Evolutionary conservation across 2,797 vertebrate species (phyloP), one percentile per base, ranked within the genome.

Genomic region (Hippocampus kuda): DNA sequence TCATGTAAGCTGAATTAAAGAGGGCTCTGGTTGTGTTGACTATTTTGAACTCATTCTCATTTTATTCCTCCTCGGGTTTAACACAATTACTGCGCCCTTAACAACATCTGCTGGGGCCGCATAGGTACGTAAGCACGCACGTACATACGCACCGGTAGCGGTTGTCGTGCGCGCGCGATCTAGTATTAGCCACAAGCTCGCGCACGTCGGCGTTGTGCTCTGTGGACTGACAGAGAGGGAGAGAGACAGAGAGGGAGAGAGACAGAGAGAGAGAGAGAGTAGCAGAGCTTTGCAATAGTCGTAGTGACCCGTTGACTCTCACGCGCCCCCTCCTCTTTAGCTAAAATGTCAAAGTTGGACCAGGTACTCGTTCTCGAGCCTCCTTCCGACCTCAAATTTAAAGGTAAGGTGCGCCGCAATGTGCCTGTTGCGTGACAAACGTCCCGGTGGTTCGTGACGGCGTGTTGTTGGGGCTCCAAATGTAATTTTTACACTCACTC

Each of bases 331-430:
- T 65, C 63, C 63, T 60, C 59, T 56, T 56, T 24, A 42, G 80
- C 78, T 83, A 93, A 92, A 82, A 94, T 95, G 92, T 93, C 92
- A 73, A 96, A 94, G 88, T 88, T 93, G 91, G 94, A 95, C 79
- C 94, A 96, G 88, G 48, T 95, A 73, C 89, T 96, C 68, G 60
- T 94, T 44, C 92, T 95, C 34, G 96, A 98, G 83, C 96, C 96
- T 77, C 90, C 95, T 69, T 87, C 76, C 83, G 96, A 98, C 89
- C 96, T 98, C 87, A 95, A 85, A 91, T 98, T 98, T 82, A 98
- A 93, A 97, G 95, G 96, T 97, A 90, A 48, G 86, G 89, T 73
- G 64, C 41, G 18, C 22, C 42, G 12, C 24, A 2, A 38, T 13
- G n/a, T 41, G 13, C 27, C 1, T 61, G 26, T 48, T 8, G 20